Evolutionary conservation across 2,797 vertebrate genomes (phyloP).

Genomic region (Rhabdophis nuchalis): DNA sequence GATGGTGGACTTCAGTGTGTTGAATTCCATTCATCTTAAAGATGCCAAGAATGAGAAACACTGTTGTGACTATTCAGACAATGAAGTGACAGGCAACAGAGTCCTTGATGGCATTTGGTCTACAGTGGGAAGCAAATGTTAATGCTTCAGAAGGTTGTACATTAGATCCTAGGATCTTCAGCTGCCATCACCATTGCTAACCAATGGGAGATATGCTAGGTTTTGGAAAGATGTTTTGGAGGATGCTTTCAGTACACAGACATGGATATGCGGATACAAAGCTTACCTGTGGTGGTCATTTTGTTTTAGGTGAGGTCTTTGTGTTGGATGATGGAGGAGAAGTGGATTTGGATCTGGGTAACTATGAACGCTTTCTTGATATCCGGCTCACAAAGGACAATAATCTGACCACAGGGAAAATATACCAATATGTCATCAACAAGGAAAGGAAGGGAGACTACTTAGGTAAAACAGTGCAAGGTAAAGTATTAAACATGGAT

Average conservation of each 20-base stretch:
- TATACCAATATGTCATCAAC: conserved; percentile 96
- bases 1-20: neutral
- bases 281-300: neutral
- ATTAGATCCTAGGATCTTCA: neutral
- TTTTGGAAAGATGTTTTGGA: neutral
- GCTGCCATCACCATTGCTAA: neutral
- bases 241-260: neutral
- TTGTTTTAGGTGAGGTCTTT: conserved; percentile 86
- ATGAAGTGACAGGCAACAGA: neutral
- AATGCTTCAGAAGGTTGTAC: neutral
- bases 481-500: conserved; percentile 64
- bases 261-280: neutral
- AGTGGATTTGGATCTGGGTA: conserved; percentile 92
- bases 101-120: neutral
- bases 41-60: neutral
- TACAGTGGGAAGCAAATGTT: neutral
- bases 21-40: neutral
- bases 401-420: conserved; percentile 95
- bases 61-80: neutral
- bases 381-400: conserved; percentile 93
- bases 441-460: conserved; percentile 95
- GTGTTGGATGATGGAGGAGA: conserved; percentile 95
- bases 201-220: neutral
- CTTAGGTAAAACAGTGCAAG: conserved; percentile 94
- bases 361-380: conserved; percentile 94